Evolutionary conservation across 2,888 invertebrate genomes (phyloP), one percentile per base, ranked within the genome.

Genomic region (Aproaerema taeniolella): DNA sequence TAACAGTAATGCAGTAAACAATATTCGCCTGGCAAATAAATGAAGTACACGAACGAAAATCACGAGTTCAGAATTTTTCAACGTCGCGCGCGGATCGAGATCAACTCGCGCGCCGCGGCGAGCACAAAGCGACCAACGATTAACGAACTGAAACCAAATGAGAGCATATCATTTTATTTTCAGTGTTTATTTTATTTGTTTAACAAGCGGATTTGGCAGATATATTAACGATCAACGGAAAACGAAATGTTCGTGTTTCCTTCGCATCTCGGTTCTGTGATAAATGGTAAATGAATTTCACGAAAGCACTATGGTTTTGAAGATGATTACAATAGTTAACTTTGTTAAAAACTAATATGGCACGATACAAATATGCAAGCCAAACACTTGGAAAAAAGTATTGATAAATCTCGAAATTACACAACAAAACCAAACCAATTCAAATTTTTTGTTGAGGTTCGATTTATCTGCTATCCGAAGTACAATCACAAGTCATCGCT

Each of bases 1-100:
- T 61, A 62, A 64, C 57, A 63, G 53, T 56, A 54, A 45, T 50
- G 55, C 61, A 52, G 66, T 66, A 73, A 78, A 76, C 72, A 76
- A 75, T 78, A 77, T 74, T 73, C 65, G 58, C 63, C 59, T 61
- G 49, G 68, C 62, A 69, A 76, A 78, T 74, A 79, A 82, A 82
- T 74, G 73, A 74, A 71, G 67, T 63, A 73, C 81, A 80, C 79
- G 81, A 81, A 70, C 68, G 61, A 73, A 81, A 79, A 82, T 80
- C 83, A 82, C 83, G 83, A 79, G 71, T 61, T 66, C 59, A 66
- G 73, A 72, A 82, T 82, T 83, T 83, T 82, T 82, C 81, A 81
- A 80, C 72, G 79, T 83, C 78, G 61, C 55, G 53, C 61, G 59
- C 52, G 65, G 62, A 74, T 75, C 73, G 72, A 60, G 72, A 77